Base-by-base conservation (phyloP, 2,888 invertebrate genomes). In the Diplazon laetatorius region DNA sequence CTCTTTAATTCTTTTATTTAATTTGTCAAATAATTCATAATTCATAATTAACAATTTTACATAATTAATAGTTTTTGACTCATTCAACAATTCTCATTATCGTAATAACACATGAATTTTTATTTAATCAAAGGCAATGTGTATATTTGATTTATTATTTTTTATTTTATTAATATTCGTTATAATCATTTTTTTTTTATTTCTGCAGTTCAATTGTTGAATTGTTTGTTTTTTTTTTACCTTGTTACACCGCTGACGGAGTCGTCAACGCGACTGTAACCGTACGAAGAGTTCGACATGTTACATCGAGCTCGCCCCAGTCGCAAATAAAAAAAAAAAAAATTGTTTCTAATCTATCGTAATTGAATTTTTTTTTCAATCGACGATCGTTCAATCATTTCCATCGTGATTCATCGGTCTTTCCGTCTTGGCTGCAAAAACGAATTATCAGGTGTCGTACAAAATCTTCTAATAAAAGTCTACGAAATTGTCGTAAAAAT, bases 201-300 rank as follows among this genome's bases (percentile, higher is more conserved):
- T 2, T 42, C n/a, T n/a, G 12, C n/a, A 10, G n/a, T 42, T n/a
- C n/a, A 42, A 1, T 42, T n/a, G 1, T 10, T 42, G 12, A 42
- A 1, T 1, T 10, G 42, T 10, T n/a, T 6, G n/a, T 1, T 42
- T 35, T 6, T 2, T 25, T 50, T 59, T 42, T 39, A 78, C 78
- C 78, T 78, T 12, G 71, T 71, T 12, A 70, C 50, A 55, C 78
- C 70, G 66, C 78, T 75, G 60, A 75, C 55, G 42, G 78, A 78
- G 10, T 74, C 78, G 35, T 78, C 78, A 12, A 78, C 78, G 35
- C 70, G 78, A 66, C 66, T 75, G 62, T 78, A 78, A 9, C 75
- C 69, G 66, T 78, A 78, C 22, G 78, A 75, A 25, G 78, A 71
- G 66, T 62, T 78, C 18, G 78, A 75, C 78, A 78, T 78, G 1